Conservation (phyloP, 2,888 invertebrate genomes). For the Callimorpha dominula region DNA sequence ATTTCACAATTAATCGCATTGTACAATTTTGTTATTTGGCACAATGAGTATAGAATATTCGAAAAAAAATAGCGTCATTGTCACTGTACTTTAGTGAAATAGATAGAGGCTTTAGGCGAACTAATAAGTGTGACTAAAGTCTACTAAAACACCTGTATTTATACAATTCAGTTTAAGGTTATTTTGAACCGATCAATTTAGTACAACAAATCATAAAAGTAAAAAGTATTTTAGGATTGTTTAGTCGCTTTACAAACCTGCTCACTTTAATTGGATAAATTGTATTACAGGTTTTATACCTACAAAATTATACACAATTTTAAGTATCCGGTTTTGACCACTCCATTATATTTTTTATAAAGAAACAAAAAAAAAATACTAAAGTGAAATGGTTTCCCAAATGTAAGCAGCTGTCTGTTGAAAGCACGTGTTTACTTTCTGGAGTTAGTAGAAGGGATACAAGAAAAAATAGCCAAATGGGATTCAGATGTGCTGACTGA, state of each 20-base stretch:
- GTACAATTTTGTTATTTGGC: too few relatives aligned
- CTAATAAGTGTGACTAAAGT: neutral
- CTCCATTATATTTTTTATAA: neutral
- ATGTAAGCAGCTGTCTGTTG: conserved; percentile 18
- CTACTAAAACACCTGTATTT: neutral
- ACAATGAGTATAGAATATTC: neutral
- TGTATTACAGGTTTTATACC: conserved; percentile 40
- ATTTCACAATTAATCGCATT: too few relatives aligned
- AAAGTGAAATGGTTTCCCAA: conserved; percentile 5
- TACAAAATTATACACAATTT: conserved; percentile 24
- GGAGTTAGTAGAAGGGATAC: conserved; percentile 26
- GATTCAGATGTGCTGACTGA: conserved; percentile 9
- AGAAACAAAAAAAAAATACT: neutral
- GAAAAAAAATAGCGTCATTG: too few relatives aligned
- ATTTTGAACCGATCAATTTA: conserved; percentile 3
- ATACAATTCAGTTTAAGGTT: neutral
- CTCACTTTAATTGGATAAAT: conserved; percentile 50
- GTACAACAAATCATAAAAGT: conserved; percentile 16
- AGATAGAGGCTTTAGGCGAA: neutral
- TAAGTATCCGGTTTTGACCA: conserved; percentile 41
- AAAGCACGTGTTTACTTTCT: conserved; percentile 21
- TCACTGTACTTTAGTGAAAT: neutral
- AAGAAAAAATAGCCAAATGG: conserved; percentile 19
- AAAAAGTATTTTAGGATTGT: conserved; percentile 21
- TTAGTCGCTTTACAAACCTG: conserved; percentile 44